Percentiles rank a stretch among this genome's conserved stretches.
Evolutionary conservation across 2,113 vertebrate species (phyloP).

Genomic region (Tretioscincus oriximinensis): DNA sequence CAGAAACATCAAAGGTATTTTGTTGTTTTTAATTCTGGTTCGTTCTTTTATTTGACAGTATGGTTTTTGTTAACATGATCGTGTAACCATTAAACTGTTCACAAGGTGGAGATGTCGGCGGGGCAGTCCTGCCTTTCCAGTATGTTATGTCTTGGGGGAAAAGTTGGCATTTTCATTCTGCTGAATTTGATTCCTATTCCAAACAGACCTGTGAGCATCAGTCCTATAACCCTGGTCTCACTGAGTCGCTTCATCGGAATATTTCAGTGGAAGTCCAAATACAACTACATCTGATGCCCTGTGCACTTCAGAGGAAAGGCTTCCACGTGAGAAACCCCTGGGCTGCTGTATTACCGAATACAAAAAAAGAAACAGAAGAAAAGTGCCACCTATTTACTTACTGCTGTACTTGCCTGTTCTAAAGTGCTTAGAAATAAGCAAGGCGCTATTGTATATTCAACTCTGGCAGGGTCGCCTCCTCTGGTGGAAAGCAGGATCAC

Average conservation of each 20-base stretch:
- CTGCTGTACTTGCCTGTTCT: neutral
- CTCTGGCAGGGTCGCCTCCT: neutral
- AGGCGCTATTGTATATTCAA: neutral
- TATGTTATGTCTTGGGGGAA: neutral
- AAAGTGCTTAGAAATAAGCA: neutral
- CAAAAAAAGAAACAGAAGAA: neutral
- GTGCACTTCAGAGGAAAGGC: neutral
- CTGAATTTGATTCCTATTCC: neutral
- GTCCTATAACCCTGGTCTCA: neutral
- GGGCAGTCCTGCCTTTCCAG: neutral
- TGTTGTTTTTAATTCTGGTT: conserved; percentile 11
- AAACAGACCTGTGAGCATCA: neutral
- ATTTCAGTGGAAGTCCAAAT: neutral
- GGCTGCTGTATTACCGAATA: neutral
- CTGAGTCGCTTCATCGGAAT: neutral
- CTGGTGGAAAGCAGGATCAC: neutral
- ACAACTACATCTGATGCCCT: neutral
- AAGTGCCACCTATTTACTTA: neutral
- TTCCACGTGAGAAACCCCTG: neutral
- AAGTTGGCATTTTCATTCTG: neutral
- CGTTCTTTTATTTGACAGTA: neutral
- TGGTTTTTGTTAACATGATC: neutral
- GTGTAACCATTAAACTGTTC: conserved; percentile 1
- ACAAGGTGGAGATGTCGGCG: neutral
- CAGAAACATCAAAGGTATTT: neutral